Percentiles rank a stretch among this genome's conserved stretches.
Conservation (phyloP, 2,797 vertebrate genomes). For the Anas bahamensis region DNA sequence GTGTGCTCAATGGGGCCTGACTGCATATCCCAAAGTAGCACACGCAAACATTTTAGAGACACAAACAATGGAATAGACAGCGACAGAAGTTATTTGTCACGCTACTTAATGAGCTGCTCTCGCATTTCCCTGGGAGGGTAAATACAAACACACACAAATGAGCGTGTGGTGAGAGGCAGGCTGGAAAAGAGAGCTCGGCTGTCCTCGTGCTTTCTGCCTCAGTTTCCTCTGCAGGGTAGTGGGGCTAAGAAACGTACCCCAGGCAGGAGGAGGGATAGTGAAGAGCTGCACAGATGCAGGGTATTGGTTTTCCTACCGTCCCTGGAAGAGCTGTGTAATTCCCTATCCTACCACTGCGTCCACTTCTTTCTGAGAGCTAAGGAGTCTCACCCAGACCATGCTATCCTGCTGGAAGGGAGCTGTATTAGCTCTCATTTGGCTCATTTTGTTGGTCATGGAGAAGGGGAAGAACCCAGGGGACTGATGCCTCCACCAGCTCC, state of each 20-base stretch:
- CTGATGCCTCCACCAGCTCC: not conserved
- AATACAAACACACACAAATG: conserved; percentile 27
- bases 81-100: conserved; percentile 53
- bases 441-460: not conserved
- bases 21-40: conserved; percentile 48
- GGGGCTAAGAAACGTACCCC: not conserved
- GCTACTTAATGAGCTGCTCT: conserved; percentile 33
- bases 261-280: not conserved
- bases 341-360: not conserved
- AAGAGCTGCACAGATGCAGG: not conserved
- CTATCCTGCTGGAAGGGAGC: not conserved
- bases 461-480: not conserved
- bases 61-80: conserved; percentile 28
- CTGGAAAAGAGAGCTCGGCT: not conserved
- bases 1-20: conserved; percentile 50
- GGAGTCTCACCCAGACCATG: not conserved
- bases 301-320: not conserved
- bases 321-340: not conserved
- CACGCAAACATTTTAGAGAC: conserved; percentile 50
- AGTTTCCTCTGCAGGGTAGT: not conserved
- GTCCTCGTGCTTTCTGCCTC: not conserved
- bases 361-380: not conserved
- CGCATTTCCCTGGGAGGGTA: conserved; percentile 39
- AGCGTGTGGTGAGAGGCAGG: not conserved
- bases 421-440: not conserved